Conservation (phyloP, 30 jellyfish, hydroid and myxozoan genomes). For the Sanderia malayensis region DNA sequence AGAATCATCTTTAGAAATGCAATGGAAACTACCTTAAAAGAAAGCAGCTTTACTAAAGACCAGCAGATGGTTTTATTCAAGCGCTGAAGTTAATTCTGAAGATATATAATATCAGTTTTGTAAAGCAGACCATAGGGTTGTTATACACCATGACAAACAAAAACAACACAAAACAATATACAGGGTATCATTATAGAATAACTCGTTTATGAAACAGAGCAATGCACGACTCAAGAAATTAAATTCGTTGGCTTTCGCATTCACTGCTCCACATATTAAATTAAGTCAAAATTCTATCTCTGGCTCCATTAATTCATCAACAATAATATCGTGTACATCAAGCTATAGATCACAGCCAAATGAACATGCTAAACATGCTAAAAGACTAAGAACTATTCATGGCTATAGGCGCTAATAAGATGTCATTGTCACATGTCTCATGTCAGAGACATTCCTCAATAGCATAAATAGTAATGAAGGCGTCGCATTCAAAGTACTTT, state of each 20-base stretch:
- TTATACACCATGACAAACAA: slow-evolving; percentile 20
- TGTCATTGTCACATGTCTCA: too few species aligned
- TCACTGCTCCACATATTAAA: not conserved
- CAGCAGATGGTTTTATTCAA: slow-evolving; percentile 29
- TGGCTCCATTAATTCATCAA: too few species aligned
- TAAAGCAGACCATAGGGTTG: slow-evolving; percentile 7
- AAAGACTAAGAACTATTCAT: too few species aligned
- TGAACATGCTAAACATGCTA: too few species aligned
- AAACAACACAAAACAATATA: slow-evolving; percentile 18
- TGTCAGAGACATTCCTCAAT: too few species aligned
- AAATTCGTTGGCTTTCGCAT: not conserved
- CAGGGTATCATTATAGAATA: slow-evolving; percentile 9
- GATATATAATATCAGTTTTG: not conserved
- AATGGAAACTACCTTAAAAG: too few species aligned
- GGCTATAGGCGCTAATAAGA: too few species aligned
- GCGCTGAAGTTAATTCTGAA: slow-evolving; percentile 1
- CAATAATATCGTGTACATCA: too few species aligned
- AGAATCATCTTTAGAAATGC: too few species aligned
- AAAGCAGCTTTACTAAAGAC: not conserved
- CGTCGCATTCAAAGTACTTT: too few species aligned
- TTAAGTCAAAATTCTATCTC: not conserved
- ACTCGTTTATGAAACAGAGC: slow-evolving; percentile 6
- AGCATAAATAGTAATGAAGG: too few species aligned
- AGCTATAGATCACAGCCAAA: too few species aligned
- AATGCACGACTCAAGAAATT: not conserved